Percentiles rank a stretch among this genome's conserved stretches.
phyloP scores from a whole-genome alignment of 2,797 vertebrate genomes.

The Semaprochilodus insignis region DNA sequence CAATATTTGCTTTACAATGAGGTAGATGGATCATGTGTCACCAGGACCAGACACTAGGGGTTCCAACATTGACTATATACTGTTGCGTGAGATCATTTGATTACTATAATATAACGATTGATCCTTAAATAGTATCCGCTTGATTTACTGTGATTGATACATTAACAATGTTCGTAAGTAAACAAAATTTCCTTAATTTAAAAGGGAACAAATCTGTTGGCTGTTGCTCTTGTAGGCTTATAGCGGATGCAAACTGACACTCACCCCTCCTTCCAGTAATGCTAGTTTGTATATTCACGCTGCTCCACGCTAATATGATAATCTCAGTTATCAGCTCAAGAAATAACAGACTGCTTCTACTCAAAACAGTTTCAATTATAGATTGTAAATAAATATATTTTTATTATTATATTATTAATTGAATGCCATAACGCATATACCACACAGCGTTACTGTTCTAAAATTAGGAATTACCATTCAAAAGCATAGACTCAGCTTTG shows the following conservation, averaged over 20 bases:
- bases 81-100: not conserved
- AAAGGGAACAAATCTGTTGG: not conserved
- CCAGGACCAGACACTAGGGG: not conserved
- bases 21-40: too few relatives aligned
- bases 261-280: not conserved
- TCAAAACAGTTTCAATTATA: too few relatives aligned
- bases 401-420: not conserved
- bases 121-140: not conserved
- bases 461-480: too few relatives aligned
- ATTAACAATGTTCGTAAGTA: not conserved
- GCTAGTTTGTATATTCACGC: not conserved
- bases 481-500: too few relatives aligned
- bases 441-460: too few relatives aligned
- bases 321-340: not conserved
- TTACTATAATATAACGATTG: not conserved
- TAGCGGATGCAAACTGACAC: not conserved
- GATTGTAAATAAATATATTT: not conserved
- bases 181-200: not conserved
- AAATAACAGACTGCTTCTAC: not conserved
- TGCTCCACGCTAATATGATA: not conserved
- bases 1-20: not conserved
- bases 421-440: not conserved
- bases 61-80: not conserved
- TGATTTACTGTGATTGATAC: not conserved
- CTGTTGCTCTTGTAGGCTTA: not conserved